These are phyloP conservation scores for Argyrosomus regius DNA, from an alignment of 2,797 vertebrate species.

Conservation along the genomic window DNA sequence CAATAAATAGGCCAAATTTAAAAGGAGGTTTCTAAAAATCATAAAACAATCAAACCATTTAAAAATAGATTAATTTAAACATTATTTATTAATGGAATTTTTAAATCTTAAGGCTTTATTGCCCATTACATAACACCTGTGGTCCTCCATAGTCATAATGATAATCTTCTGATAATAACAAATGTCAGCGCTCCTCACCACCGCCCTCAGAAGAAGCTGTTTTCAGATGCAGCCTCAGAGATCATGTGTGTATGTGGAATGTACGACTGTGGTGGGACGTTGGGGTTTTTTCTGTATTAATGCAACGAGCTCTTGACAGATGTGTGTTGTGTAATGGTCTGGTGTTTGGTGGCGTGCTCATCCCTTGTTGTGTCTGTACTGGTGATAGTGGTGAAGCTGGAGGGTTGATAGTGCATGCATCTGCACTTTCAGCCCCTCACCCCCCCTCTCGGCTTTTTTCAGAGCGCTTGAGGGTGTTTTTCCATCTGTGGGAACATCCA, in stretches of 20 bases:
- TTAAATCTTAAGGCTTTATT: background rate
- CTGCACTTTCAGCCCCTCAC: slow-evolving; percentile 15
- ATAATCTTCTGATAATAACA: background rate
- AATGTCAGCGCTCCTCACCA: background rate
- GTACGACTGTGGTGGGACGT: slow-evolving; percentile 19
- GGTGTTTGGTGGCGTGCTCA: background rate
- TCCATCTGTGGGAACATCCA: slow-evolving; percentile 34
- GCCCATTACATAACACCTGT: background rate
- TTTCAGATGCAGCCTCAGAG: slow-evolving; percentile 10
- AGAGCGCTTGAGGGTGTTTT: slow-evolving; percentile 33
- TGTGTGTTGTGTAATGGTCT: slow-evolving; percentile 22
- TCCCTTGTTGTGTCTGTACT: slow-evolving; percentile 40
- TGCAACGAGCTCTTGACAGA: slow-evolving; percentile 24
- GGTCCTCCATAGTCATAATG: background rate
- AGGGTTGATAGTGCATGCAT: slow-evolving; percentile 6
- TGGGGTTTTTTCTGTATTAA: slow-evolving; percentile 21
- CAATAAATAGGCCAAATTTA: background rate
- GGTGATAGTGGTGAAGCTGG: background rate
- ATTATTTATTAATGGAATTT: background rate
- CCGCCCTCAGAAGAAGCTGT: slow-evolving; percentile 1
- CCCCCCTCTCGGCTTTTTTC: background rate
- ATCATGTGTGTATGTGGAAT: slow-evolving; percentile 33
- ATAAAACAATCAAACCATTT: background rate
- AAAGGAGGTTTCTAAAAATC: background rate
- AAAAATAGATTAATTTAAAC: background rate